Percentiles rank a stretch among this genome's conserved stretches.
Evolutionary conservation across 2,888 invertebrate species (phyloP).

Genomic region (Malthinus flaveolus): DNA sequence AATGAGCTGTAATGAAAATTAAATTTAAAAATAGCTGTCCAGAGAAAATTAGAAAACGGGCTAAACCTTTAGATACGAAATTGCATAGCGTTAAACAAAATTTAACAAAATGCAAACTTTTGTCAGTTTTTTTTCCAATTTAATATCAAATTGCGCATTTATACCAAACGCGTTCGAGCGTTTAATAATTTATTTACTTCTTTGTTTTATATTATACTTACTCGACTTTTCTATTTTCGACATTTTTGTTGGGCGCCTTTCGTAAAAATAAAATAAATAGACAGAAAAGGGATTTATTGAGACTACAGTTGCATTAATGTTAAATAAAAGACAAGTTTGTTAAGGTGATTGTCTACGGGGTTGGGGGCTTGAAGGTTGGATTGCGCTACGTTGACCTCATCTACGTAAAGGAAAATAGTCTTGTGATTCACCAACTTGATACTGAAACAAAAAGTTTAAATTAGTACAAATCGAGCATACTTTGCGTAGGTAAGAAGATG

Average conservation of each 20-base stretch:
- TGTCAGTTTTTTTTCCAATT: neutral
- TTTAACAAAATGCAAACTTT: neutral
- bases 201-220: too few species aligned
- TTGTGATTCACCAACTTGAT: constrained; percentile 43
- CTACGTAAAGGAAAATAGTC: constrained; percentile 48
- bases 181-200: too few species aligned
- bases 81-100: too few species aligned
- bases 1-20: too few species aligned
- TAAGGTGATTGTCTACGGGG: constrained; percentile 49
- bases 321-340: constrained; percentile 18
- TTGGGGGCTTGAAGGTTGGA: constrained; percentile 39
- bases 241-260: too few species aligned
- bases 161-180: too few species aligned
- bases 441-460: constrained; percentile 42
- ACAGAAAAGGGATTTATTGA: constrained; percentile 45
- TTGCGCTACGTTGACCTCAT: constrained; percentile 42
- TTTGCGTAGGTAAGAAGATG: too few species aligned
- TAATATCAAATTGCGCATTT: too few species aligned
- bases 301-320: constrained; percentile 41
- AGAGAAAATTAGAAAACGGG: too few species aligned
- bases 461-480: neutral
- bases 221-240: too few species aligned
- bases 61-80: too few species aligned
- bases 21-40: too few species aligned
- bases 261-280: constrained; percentile 21